Evolutionary conservation across 2,113 vertebrate genomes (phyloP).

Genomic region (Boulengeromyrus knoepffleri): DNA sequence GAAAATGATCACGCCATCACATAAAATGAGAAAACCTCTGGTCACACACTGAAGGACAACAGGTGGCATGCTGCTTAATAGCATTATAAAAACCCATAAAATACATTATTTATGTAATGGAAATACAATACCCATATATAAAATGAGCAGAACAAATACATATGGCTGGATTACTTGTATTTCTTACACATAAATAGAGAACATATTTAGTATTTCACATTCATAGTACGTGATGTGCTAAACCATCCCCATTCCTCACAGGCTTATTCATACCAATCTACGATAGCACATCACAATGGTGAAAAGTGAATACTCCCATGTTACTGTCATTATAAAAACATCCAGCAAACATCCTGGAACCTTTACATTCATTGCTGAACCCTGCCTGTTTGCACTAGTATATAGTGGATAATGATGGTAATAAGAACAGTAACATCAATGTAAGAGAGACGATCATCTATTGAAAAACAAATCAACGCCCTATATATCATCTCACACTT

Average conservation of each 20-base stretch:
- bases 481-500: neutral
- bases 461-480: neutral
- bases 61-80: neutral
- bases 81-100: neutral
- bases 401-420: neutral
- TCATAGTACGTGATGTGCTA: neutral
- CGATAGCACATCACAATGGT: no score
- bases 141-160: neutral
- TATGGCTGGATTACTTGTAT: neutral
- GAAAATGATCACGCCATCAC: neutral
- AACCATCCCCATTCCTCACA: no score
- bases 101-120: neutral
- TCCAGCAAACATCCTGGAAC: neutral
- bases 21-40: neutral
- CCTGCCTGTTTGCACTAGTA: neutral
- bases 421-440: neutral
- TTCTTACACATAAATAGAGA: neutral
- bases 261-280: no score
- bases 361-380: neutral
- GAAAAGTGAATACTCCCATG: neutral
- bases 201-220: neutral
- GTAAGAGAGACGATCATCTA: neutral
- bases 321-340: neutral
- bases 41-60: neutral
- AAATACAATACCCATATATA: neutral